Evolutionary conservation across 1,140 invertebrate genomes (phyloP).

Genomic region (Geopemphigus sp.): DNA sequence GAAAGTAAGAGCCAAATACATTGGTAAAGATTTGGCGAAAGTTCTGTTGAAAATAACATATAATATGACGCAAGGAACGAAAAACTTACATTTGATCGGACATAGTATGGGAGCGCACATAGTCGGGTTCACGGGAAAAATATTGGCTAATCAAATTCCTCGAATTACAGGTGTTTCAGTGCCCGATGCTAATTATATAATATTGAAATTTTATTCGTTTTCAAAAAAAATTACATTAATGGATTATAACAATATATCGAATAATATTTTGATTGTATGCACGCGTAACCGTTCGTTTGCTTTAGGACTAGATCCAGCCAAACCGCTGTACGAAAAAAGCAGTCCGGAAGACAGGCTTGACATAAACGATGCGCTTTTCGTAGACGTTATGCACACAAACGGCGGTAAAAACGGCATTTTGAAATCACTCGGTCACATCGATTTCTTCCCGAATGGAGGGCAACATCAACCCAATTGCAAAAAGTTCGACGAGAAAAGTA

Average conservation of each 20-base stretch:
- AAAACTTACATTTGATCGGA: slow-evolving; percentile 54
- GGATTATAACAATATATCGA: background rate
- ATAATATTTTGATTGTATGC: background rate
- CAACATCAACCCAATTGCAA: slow-evolving; percentile 54
- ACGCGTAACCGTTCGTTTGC: background rate
- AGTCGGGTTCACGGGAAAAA: slow-evolving; percentile 55
- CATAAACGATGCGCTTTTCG: slow-evolving; percentile 66
- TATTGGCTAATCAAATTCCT: slow-evolving; percentile 54
- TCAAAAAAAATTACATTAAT: background rate
- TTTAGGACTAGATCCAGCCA: slow-evolving; percentile 65
- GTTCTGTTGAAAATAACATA: slow-evolving; percentile 53
- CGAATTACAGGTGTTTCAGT: slow-evolving; percentile 54
- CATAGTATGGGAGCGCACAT: slow-evolving; percentile 56
- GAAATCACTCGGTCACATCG: slow-evolving; percentile 51
- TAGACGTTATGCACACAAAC: slow-evolving; percentile 70
- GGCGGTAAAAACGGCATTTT: background rate
- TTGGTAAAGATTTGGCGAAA: slow-evolving; percentile 47
- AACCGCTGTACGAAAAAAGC: slow-evolving; percentile 64
- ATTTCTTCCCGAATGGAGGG: slow-evolving; percentile 55
- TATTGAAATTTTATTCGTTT: too few relatives aligned
- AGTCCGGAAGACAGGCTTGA: slow-evolving; percentile 61
- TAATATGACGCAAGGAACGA: slow-evolving; percentile 43
- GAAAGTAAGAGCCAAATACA: slow-evolving; percentile 51
- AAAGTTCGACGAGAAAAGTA: background rate
- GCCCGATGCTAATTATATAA: background rate